Conservation (phyloP, 30 jellyfish, hydroid and myxozoan species). For the Catostylus mosaicus region DNA sequence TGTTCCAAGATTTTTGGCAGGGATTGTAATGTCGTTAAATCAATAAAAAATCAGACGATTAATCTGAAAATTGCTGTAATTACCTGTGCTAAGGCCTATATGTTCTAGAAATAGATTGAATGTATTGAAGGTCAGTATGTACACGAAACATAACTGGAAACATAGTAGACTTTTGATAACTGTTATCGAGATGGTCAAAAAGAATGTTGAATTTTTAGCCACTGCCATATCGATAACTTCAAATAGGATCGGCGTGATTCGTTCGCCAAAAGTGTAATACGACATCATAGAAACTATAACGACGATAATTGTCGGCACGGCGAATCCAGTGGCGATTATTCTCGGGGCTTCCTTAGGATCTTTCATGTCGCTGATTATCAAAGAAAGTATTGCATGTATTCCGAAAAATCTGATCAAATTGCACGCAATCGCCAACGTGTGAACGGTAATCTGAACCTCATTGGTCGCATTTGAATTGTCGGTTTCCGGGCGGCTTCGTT, state of each 20-base stretch:
- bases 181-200: not conserved
- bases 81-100: conserved; percentile 23
- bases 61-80: not conserved
- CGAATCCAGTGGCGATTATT: conserved; percentile 33
- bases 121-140: conserved; percentile 14
- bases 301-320: conserved; percentile 43
- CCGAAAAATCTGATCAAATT: conserved; percentile 24
- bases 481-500: not conserved
- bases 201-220: not conserved
- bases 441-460: not conserved
- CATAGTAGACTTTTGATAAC: not conserved
- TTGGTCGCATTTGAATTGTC: not conserved
- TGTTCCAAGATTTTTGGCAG: too few species aligned
- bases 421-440: conserved; percentile 4
- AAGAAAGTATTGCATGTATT: conserved; percentile 23
- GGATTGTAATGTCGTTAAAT: too few species aligned
- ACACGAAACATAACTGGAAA: conserved; percentile 27
- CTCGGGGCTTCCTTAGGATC: conserved; percentile 36
- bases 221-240: conserved; percentile 8
- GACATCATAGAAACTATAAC: conserved; percentile 50
- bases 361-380: conserved; percentile 5
- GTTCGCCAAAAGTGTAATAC: conserved; percentile 11
- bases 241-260: not conserved
- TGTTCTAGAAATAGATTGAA: conserved; percentile 37
- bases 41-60: not conserved